Base-by-base conservation (phyloP, 2,888 invertebrate species). In the Pachymerium ferrugineum region DNA sequence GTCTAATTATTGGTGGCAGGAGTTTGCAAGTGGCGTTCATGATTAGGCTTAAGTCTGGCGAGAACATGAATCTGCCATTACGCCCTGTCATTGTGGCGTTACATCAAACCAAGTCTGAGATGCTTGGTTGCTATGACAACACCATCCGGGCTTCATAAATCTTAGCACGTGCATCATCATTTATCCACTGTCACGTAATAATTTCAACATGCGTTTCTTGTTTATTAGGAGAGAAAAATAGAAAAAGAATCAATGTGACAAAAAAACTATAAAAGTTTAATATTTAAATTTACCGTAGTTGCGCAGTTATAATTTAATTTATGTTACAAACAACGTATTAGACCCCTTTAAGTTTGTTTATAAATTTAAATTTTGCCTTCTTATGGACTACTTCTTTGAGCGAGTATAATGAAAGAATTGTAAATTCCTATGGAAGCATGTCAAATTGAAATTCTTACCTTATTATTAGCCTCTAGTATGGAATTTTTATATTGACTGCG, bases 1-100 rank as follows among this genome's bases (percentile, higher is more conserved):
- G 62, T 62, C 62, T 62, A 62, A 62, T 62, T 62, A 62, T 62
- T 62, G 62, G 62, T 62, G 62, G 62, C 62, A 62, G 62, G 62
- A 62, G 62, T 62, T 62, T 62, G 62, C 25, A 62, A 62, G 62
- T 62, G 62, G 62, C 62, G 22, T 62, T 62, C 62, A 62, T 62
- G 62, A 62, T 62, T 62, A 62, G 62, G 62, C 62, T 62, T 62
- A 62, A 62, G 62, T 62, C 62, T 62, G 62, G 62, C 62, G 62
- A 62, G 62, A 62, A 62, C 62, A 62, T 62, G 62, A 62, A 62
- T 62, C 62, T 62, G 62, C 62, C 62, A 62, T 62, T 62, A 62
- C 62, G 62, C 62, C 62, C 62, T 62, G 62, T 62, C 62, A 62
- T 62, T 62, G 62, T 62, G 62, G 62, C 28, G 62, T 62, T 62